Evolutionary conservation across 2,888 invertebrate genomes (phyloP).

Genomic region (Ceratothoa steindachneri): DNA sequence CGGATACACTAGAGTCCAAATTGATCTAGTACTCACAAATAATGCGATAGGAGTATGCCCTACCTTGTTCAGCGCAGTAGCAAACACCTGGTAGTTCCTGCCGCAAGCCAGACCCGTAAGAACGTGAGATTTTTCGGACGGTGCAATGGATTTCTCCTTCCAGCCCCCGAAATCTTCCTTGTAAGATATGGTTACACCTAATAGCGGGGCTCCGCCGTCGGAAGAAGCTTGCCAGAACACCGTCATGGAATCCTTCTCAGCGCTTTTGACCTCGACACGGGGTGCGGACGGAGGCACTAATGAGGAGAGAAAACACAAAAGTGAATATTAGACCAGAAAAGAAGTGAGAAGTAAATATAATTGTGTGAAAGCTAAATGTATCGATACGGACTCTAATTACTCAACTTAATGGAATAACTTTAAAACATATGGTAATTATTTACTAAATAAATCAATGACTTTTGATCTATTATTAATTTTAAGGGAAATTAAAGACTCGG

Average conservation of each 20-base stretch:
- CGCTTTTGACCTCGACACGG: constrained; percentile 27
- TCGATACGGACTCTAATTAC: no score
- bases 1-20: no score
- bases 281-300: constrained; percentile 38
- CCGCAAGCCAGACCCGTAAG: constrained; percentile 80
- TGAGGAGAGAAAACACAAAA: not conserved
- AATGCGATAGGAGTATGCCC: no score
- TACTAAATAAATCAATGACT: no score
- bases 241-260: constrained; percentile 27
- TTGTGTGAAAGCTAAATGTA: no score
- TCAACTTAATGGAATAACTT: no score
- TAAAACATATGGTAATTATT: no score
- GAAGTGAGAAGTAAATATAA: no score
- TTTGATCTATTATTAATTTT: no score
- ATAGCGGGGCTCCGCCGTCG: constrained; percentile 29
- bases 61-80: constrained; percentile 83
- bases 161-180: constrained; percentile 87
- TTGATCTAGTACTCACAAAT: no score
- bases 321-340: not conserved
- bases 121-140: constrained; percentile 72
- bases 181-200: constrained; percentile 56
- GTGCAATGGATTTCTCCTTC: constrained; percentile 82
- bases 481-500: no score
- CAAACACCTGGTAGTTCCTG: constrained; percentile 77
- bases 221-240: constrained; percentile 34